Percentiles rank a stretch among this genome's conserved stretches.
These are phyloP conservation scores for Ammospiza maritima DNA, from an alignment of 2,797 vertebrate genomes.

Conservation along the genomic window DNA sequence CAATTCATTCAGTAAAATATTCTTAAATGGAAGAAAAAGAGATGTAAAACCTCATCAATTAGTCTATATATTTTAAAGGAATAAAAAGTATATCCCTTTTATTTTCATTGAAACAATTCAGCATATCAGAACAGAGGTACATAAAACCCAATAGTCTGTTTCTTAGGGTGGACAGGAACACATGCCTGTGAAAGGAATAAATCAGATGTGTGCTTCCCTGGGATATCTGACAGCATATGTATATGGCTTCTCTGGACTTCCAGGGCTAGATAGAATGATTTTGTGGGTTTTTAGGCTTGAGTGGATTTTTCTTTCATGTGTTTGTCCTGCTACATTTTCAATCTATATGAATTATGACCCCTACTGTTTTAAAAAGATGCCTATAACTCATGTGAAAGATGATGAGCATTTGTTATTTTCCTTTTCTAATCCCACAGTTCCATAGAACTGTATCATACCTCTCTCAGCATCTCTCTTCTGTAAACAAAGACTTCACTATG, in stretches of 20 bases:
- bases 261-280: not conserved
- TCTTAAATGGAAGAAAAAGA: not conserved
- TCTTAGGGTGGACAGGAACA: not conserved
- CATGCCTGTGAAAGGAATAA: not conserved
- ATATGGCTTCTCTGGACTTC: not conserved
- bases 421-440: not conserved
- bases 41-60: not conserved
- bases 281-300: not conserved
- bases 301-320: not conserved
- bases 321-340: not conserved
- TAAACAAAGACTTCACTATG: not conserved
- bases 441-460: not conserved
- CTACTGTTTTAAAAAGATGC: not conserved
- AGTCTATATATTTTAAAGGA: not conserved
- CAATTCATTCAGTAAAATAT: not conserved
- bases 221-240: not conserved
- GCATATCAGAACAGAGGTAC: not conserved
- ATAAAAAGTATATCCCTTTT: not conserved
- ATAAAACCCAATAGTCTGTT: not conserved
- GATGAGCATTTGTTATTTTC: not conserved
- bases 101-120: not conserved
- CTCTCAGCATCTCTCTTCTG: not conserved
- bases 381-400: not conserved
- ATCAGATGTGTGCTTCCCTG: not conserved
- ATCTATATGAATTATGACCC: not conserved